Evolutionary conservation across 2,113 vertebrate genomes (phyloP).

Genomic region (Pagrus major): DNA sequence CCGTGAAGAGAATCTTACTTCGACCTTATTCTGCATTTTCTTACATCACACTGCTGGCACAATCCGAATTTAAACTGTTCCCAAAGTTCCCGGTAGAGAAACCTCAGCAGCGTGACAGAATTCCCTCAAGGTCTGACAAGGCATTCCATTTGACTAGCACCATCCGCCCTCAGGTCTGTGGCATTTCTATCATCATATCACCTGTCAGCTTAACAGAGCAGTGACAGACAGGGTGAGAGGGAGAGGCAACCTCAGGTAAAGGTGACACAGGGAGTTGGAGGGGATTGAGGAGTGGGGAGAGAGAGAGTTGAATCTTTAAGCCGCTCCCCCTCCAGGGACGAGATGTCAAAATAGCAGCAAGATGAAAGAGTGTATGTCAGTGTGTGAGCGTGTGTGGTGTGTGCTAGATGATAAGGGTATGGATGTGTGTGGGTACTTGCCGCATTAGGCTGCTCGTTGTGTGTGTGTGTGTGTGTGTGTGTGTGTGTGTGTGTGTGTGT

Average conservation of each 20-base stretch:
- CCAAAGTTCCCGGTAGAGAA: slow-evolving; percentile 34
- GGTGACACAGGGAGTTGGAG: slow-evolving; percentile 34
- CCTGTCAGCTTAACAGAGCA: slow-evolving; percentile 67
- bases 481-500: not conserved
- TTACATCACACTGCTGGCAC: slow-evolving; percentile 19
- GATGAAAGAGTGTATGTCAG: slow-evolving; percentile 50
- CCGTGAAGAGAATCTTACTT: not conserved
- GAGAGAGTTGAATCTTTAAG: slow-evolving; percentile 64
- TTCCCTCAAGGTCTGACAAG: slow-evolving; percentile 56
- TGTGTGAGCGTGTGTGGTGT: slow-evolving; percentile 27
- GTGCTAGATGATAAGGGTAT: slow-evolving; percentile 45
- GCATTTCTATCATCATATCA: slow-evolving; percentile 69
- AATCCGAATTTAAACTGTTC: slow-evolving; percentile 49
- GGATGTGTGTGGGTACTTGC: slow-evolving; percentile 48
- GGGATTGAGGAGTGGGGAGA: slow-evolving; percentile 43
- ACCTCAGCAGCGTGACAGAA: slow-evolving; percentile 48
- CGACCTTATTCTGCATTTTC: slow-evolving; percentile 22
- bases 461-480: slow-evolving; percentile 4
- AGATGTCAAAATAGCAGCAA: slow-evolving; percentile 68
- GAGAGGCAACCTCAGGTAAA: slow-evolving; percentile 55
- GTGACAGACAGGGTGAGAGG: slow-evolving; percentile 45
- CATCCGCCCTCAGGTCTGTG: slow-evolving; percentile 49
- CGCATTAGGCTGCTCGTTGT: slow-evolving; percentile 27
- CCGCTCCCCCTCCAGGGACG: slow-evolving; percentile 58
- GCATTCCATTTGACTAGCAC: slow-evolving; percentile 60